Evolutionary conservation across 2,888 invertebrate species (phyloP).

Genomic region (Lycaena phlaeas): DNA sequence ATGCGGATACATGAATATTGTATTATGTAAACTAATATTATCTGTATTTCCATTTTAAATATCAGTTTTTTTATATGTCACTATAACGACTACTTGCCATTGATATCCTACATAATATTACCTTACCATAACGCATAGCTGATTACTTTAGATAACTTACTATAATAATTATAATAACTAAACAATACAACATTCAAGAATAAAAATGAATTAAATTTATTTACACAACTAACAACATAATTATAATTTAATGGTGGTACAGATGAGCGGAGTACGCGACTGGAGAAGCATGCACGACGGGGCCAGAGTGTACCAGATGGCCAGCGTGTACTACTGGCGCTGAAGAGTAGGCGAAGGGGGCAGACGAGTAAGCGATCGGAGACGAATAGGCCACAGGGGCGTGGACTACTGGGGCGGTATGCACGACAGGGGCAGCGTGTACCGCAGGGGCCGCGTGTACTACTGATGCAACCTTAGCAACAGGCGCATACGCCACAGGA

Average conservation of each 20-base stretch:
- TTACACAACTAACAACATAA: no score
- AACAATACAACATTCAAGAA: no score
- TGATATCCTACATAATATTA: no score
- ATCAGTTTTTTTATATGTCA: no score
- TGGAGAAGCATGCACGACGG: slow-evolving; percentile 72
- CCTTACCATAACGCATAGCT: no score
- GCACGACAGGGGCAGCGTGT: background rate
- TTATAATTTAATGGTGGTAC: slow-evolving; percentile 55
- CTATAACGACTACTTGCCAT: no score
- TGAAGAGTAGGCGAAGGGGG: slow-evolving; percentile 26
- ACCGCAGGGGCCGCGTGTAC: slow-evolving; percentile 2
- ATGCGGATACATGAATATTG: no score
- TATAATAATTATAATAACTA: no score
- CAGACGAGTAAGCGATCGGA: slow-evolving; percentile 9
- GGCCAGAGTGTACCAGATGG: slow-evolving; percentile 23
- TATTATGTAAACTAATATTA: no score
- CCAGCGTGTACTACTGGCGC: slow-evolving; percentile 30
- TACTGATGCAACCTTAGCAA: background rate
- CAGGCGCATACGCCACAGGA: background rate
- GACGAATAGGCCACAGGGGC: background rate
- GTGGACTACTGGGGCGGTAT: background rate
- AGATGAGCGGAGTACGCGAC: slow-evolving; percentile 74
- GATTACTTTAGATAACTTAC: no score
- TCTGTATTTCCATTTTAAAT: no score
- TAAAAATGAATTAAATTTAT: no score